phyloP scores from a whole-genome alignment of 2,888 invertebrate species.

The Stenurella melanura region DNA sequence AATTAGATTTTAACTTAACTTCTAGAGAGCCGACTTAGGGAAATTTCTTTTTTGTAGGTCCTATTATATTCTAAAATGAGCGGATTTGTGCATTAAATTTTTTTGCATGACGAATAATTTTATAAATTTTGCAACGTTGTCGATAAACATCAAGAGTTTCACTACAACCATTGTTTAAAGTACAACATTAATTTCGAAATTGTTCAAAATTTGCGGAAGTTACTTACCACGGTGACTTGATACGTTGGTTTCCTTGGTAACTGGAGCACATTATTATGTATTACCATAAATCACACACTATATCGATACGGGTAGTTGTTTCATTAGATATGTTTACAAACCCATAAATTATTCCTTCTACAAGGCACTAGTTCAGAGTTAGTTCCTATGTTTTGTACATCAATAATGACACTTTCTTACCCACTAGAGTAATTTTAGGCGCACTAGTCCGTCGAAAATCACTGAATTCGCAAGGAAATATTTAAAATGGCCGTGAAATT shows the following conservation, averaged over 20 bases:
- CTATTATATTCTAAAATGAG: neutral
- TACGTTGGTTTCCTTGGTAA: slow-evolving; percentile 66
- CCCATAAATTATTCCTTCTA: neutral
- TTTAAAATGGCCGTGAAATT: neutral
- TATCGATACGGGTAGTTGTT: slow-evolving; percentile 51
- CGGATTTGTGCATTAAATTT: neutral
- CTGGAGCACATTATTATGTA: slow-evolving; percentile 67
- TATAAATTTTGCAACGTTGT: slow-evolving; percentile 40
- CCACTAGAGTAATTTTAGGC: neutral
- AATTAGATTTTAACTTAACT: no score
- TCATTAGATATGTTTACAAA: slow-evolving; percentile 51
- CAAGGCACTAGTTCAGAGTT: neutral
- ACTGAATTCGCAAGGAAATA: neutral
- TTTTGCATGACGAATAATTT: neutral
- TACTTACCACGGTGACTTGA: slow-evolving; percentile 66
- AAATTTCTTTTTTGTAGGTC: neutral
- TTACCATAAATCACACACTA: slow-evolving; percentile 45
- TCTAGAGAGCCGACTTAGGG: neutral
- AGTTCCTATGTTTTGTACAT: neutral
- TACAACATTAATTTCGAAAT: slow-evolving; percentile 54
- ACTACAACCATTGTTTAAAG: slow-evolving; percentile 43
- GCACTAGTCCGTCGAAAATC: neutral
- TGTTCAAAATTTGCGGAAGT: slow-evolving; percentile 60
- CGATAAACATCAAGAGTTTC: slow-evolving; percentile 53
- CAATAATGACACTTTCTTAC: neutral